Base-by-base conservation (phyloP, 1,140 invertebrate genomes). In the Drosophila dunni region DNA sequence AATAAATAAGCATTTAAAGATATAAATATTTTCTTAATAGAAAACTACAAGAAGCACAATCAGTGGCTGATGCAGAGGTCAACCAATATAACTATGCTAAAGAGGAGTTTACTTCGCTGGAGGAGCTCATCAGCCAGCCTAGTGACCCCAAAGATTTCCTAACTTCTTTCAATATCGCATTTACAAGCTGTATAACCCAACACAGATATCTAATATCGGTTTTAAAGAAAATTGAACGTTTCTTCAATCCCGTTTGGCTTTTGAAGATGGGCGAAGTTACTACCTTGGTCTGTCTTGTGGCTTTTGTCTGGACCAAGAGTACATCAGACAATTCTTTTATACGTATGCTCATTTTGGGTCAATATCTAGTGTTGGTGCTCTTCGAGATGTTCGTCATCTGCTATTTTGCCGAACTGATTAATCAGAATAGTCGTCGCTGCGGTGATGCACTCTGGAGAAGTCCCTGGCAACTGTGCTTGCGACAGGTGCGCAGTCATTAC, bases 81-180 rank as follows among this genome's bases (percentile, higher is more conserved):
- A 77, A 85, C 72, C 81, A 92, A 40, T 92, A 69, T 17, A 75
- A 67, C 29, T 89, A 82, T 34, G 73, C 79, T 0, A 2, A 46
- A 17, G 91, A 92, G 9, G 10, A 69, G 7, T 40, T 34, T 7
- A 77, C 68, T 8, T 45, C 79, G 11, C 7, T 88, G 7, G 51
- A 64, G 10, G 24, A 70, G 20, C 68, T 88, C 0, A 5, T 29
- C 24, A 29, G 24, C 4, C n/a, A 51, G 8, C 6, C 34, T 1
- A 38, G 3, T 33, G 13, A 51, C 3, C 13, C 7, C 0, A 2
- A 11, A 29, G 34, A 62, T 20, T 62, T 62, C n/a, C 8, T 45
- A 11, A 29, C 17, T 29, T 7, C 34, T 1, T 62, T 62, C 8
- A 51, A 51, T 38, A 29, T 33, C 3, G 46, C 45, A 1, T 62